Evolutionary conservation across 2,888 invertebrate species (phyloP).

Genomic region (Vesta saturnalis): DNA sequence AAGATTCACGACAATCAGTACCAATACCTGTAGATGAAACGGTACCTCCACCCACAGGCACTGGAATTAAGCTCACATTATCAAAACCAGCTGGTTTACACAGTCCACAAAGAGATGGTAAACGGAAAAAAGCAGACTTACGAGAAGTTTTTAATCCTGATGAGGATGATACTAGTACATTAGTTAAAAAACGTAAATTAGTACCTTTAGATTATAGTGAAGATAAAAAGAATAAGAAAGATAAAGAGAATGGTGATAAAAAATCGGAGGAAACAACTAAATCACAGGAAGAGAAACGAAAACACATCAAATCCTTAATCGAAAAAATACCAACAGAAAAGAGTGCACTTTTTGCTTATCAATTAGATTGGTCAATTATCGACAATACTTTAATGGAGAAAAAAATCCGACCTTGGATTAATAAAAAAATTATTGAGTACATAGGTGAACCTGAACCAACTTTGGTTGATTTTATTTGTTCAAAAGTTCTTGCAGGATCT

Average conservation of each 20-base stretch:
- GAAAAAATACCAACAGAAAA: slow-evolving; percentile 99
- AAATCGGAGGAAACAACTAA: slow-evolving; percentile 70
- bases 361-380: slow-evolving; percentile 88
- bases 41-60: slow-evolving; percentile 52
- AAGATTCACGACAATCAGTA: slow-evolving; percentile 63
- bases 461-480: slow-evolving; percentile 98
- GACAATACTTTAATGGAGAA: slow-evolving; percentile 87
- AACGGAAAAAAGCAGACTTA: slow-evolving; percentile 77
- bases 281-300: slow-evolving; percentile 93
- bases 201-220: slow-evolving; percentile 78
- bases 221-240: slow-evolving; percentile 65
- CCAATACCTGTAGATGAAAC: slow-evolving; percentile 59
- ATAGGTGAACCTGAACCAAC: slow-evolving; percentile 99
- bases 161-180: slow-evolving; percentile 71
- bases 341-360: slow-evolving; percentile 93
- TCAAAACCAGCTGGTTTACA: slow-evolving; percentile 60
- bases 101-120: slow-evolving; percentile 62
- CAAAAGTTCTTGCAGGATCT: slow-evolving; percentile 94
- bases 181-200: slow-evolving; percentile 78
- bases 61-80: slow-evolving; percentile 60
- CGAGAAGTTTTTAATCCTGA: slow-evolving; percentile 89
- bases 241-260: slow-evolving; percentile 62
- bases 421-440: slow-evolving; percentile 99
- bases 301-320: slow-evolving; percentile 96
- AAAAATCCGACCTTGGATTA: slow-evolving; percentile 98